Conservation (phyloP, 1,140 invertebrate genomes). For the Cyrtorhinus lividipennis region DNA sequence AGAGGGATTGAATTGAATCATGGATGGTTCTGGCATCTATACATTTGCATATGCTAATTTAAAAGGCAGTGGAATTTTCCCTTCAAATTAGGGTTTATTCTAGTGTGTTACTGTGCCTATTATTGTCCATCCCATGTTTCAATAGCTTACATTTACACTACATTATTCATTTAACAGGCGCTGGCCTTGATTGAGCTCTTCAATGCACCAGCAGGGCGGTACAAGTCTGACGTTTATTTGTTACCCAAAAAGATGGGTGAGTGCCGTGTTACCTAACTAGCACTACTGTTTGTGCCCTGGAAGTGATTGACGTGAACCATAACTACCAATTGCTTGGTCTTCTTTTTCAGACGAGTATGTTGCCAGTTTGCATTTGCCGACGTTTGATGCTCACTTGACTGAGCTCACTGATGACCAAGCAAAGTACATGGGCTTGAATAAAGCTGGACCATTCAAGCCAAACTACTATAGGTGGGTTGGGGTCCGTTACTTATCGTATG, state of each 20-base stretch:
- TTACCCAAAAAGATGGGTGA: constrained; percentile 96
- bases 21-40: too few species aligned
- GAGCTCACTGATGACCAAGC: constrained; percentile 93
- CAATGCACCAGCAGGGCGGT: constrained; percentile 83
- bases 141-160: too few species aligned
- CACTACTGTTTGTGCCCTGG: too few species aligned
- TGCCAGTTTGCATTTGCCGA: constrained; percentile 84
- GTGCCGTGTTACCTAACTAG: constrained; percentile 18
- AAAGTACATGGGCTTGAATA: constrained; percentile 93
- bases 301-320: too few species aligned
- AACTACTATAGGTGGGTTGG: constrained; percentile 85
- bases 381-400: constrained; percentile 93
- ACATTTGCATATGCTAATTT: too few species aligned
- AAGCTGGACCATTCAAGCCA: constrained; percentile 95
- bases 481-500: too few species aligned
- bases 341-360: constrained; percentile 80
- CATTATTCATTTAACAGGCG: constrained; percentile 36
- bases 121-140: too few species aligned
- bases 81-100: too few species aligned
- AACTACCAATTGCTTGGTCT: too few species aligned
- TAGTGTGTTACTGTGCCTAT: too few species aligned
- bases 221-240: constrained; percentile 94
- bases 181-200: constrained; percentile 91
- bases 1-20: too few species aligned
- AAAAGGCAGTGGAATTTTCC: too few species aligned